phyloP scores from a whole-genome alignment of 2,888 invertebrate genomes.

The Ditula angustiorana region DNA sequence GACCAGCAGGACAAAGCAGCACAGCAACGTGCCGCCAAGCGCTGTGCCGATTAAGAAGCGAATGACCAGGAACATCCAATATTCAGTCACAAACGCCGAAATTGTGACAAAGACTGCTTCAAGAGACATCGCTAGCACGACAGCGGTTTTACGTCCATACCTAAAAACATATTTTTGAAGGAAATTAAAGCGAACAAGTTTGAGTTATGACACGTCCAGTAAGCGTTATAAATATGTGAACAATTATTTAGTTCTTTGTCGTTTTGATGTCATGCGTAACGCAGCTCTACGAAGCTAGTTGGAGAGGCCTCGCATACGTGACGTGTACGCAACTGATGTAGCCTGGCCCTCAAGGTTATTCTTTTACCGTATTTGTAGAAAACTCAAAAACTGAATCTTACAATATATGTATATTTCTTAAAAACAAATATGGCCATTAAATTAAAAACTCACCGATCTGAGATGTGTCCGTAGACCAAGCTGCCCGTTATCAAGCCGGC shows the following conservation, averaged over 20 bases:
- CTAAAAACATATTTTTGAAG: conserved; percentile 64
- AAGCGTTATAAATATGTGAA: no score
- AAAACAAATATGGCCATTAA: no score
- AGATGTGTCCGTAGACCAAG: conserved; percentile 80
- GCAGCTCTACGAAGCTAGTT: no score
- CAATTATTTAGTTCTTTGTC: no score
- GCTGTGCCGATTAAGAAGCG: conserved; percentile 86
- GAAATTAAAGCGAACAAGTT: conserved; percentile 1
- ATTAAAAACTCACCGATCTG: conserved; percentile 68
- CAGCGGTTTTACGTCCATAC: conserved; percentile 87
- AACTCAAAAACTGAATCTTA: background rate
- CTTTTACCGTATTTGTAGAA: no score
- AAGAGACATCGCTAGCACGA: conserved; percentile 83
- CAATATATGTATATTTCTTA: no score
- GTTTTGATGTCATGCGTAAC: no score
- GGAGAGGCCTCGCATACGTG: no score
- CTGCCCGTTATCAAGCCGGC: conserved; percentile 84
- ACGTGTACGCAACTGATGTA: no score
- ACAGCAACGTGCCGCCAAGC: conserved; percentile 88
- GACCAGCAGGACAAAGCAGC: conserved; percentile 87
- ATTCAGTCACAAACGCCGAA: conserved; percentile 84
- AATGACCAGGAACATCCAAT: conserved; percentile 85
- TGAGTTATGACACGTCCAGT: no score
- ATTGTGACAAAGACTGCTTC: conserved; percentile 83
- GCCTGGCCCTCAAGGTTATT: no score